Base-by-base conservation (phyloP, 2,797 vertebrate species). In the Spondyliosoma cantharus region DNA sequence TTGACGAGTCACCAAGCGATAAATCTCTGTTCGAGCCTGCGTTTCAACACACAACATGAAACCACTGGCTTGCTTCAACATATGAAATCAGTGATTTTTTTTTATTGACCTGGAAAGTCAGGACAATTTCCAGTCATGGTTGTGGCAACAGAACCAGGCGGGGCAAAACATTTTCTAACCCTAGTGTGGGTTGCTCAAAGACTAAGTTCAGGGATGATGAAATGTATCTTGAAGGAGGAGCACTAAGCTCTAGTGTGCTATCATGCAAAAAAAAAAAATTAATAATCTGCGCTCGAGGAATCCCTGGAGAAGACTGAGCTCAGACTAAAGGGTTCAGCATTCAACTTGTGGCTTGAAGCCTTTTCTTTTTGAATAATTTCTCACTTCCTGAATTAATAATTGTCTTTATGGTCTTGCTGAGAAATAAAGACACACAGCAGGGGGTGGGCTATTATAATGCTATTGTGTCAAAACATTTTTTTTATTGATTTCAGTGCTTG, bases 361-460 rank as follows among this genome's bases (percentile, higher is more conserved):
- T 84, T 83, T 84, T 78, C 29, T 32, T 74, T 78, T 45, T 74
- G 75, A 88, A 86, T 86, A 84, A 87, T 84, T 88, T 64, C 74
- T 20, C 22, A 59, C 83, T 89, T 88, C 60, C 69, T 89, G 87
- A 76, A 87, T 84, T 82, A 72, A 91, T 91, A 56, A 87, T 50
- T 76, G 59, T 58, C 66, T 82, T 71, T 16, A 32, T 63, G 6
- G 3, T 56, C 13, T 54, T 54, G 7, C 69, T 52, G 50, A 59
- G 76, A 70, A 48, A 32, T 32, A 16, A 27, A 6, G 15, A 8
- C 61, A 9, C 56, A 59, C 29, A 50, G 27, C 11, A 45, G 69
- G 16, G 15, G 48, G 42, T 64, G 50, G 53, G 42, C 54, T 54
- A 22, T n/a, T 52, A 37, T 37, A 43, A 74, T 52, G 7, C 19